These are phyloP conservation scores for Cybosia mesomella DNA, from an alignment of 2,888 invertebrate species.

Conservation along the genomic window DNA sequence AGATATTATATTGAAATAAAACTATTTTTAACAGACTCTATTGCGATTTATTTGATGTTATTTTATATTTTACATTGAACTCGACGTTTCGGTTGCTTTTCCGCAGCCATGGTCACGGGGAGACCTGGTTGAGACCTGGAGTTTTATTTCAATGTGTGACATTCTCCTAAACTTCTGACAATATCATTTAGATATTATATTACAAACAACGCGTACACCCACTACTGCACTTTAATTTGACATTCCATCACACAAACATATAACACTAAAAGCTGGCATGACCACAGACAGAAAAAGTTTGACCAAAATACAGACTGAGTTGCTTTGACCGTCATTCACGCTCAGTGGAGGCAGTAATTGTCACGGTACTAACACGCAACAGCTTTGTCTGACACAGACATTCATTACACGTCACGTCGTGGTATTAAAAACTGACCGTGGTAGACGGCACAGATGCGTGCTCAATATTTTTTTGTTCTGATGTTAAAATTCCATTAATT, in stretches of 20 bases:
- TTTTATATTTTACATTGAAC: too few relatives aligned
- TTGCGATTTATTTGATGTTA: too few relatives aligned
- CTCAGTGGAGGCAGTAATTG: conserved; percentile 1
- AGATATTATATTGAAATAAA: too few relatives aligned
- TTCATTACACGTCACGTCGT: conserved; percentile 7
- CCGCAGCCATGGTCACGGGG: too few relatives aligned
- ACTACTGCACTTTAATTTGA: neutral
- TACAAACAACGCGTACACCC: too few relatives aligned
- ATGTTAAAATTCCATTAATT: too few relatives aligned
- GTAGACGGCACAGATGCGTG: neutral
- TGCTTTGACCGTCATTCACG: conserved; percentile 9
- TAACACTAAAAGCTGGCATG: neutral
- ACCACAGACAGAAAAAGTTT: conserved; percentile 7
- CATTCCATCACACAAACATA: neutral
- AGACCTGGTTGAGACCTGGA: too few relatives aligned
- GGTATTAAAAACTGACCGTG: conserved; percentile 11
- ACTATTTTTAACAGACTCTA: too few relatives aligned
- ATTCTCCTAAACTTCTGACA: too few relatives aligned
- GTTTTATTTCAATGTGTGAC: too few relatives aligned
- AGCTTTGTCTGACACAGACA: conserved; percentile 16
- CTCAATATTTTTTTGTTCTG: neutral
- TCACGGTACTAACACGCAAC: conserved; percentile 9
- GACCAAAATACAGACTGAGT: conserved; percentile 16
- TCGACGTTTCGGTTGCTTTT: too few relatives aligned
- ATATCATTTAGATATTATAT: too few relatives aligned